Conservation (phyloP, 2,113 vertebrate species). For the Hoplias malabaricus region DNA sequence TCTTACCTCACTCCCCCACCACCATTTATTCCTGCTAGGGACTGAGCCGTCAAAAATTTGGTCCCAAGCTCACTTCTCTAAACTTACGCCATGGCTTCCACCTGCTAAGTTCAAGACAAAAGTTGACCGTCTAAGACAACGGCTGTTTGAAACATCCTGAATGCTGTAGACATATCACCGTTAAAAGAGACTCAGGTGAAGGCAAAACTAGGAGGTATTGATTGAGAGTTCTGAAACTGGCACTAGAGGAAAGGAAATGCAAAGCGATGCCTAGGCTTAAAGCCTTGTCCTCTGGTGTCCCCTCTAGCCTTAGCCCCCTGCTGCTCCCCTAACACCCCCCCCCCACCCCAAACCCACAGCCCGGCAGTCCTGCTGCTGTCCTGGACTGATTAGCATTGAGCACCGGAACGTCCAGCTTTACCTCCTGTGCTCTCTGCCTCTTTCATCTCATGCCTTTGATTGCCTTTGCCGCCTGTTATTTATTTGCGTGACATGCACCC, state of each 20-base stretch:
- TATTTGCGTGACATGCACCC: slow-evolving; percentile 1
- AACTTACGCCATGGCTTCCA: too few species aligned
- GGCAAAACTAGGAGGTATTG: slow-evolving; percentile 13
- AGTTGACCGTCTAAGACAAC: too few species aligned
- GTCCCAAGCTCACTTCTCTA: too few species aligned
- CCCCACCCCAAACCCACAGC: too few species aligned
- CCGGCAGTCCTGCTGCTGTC: too few species aligned
- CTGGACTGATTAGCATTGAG: slow-evolving; percentile 6
- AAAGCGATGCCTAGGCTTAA: neutral
- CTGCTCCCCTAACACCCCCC: neutral
- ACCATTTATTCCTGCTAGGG: too few species aligned
- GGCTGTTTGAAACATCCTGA: too few species aligned
- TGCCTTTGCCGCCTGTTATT: slow-evolving; percentile 4
- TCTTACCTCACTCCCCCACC: too few species aligned
- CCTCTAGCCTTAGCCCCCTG: neutral
- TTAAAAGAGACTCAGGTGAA: neutral
- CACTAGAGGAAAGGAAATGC: slow-evolving; percentile 14
- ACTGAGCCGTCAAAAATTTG: too few species aligned
- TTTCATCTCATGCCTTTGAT: slow-evolving; percentile 1
- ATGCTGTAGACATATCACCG: neutral
- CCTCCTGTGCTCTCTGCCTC: neutral
- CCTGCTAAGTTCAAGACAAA: too few species aligned
- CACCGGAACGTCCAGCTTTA: neutral
- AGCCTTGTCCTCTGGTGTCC: neutral
- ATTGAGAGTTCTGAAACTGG: neutral